Percentiles rank a stretch among this genome's conserved stretches.
These are phyloP conservation scores for Heliconius melpomene DNA, from an alignment of 1,140 invertebrate genomes.

Conservation along the genomic window DNA sequence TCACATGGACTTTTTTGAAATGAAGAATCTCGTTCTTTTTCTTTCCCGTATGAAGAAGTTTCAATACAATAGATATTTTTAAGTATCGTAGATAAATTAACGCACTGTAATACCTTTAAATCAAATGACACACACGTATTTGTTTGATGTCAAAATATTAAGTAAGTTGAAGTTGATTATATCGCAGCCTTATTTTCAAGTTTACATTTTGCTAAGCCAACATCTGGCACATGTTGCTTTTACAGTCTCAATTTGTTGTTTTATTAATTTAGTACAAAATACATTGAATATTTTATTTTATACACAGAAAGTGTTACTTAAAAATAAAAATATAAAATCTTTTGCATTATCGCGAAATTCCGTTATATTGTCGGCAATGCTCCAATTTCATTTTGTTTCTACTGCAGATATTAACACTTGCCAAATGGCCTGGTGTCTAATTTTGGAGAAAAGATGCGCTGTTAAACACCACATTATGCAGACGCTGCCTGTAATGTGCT, in stretches of 20 bases:
- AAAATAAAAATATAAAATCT: constrained; percentile 12
- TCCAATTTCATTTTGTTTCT: constrained; percentile 32
- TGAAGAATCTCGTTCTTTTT: too few relatives aligned
- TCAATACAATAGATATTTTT: too few relatives aligned
- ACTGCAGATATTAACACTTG: constrained; percentile 37
- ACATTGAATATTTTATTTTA: neutral
- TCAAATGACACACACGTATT: too few relatives aligned
- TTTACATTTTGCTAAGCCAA: neutral
- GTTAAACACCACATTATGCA: constrained; percentile 17
- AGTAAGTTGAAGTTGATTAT: neutral
- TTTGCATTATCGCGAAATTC: constrained; percentile 16
- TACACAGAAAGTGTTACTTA: neutral
- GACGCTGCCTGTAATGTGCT: neutral
- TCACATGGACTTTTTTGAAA: too few relatives aligned
- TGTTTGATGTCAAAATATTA: neutral
- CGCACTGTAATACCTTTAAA: too few relatives aligned
- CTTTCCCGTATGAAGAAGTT: too few relatives aligned
- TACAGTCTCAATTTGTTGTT: constrained; percentile 13
- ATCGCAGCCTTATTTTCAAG: neutral
- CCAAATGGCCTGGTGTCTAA: constrained; percentile 34
- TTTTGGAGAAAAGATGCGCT: constrained; percentile 29
- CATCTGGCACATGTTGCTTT: neutral
- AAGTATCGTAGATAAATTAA: too few relatives aligned
- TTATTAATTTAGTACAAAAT: constrained; percentile 8
- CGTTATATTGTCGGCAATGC: constrained; percentile 29